Evolutionary conservation across 1,140 invertebrate genomes (phyloP).

Genomic region (Fopius arisanus): DNA sequence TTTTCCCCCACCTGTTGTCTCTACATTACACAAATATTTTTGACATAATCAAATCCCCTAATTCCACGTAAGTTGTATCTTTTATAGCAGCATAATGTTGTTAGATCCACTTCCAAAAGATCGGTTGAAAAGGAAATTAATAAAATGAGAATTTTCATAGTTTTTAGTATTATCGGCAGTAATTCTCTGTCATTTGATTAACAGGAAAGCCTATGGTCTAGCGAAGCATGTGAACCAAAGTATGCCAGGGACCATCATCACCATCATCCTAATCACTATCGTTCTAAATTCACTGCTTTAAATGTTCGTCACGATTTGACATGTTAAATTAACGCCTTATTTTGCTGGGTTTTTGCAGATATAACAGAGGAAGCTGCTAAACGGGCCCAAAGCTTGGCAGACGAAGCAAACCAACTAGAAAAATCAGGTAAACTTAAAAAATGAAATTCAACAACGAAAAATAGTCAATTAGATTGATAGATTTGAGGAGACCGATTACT

Average conservation of each 20-base stretch:
- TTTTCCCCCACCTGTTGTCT: constrained; percentile 43
- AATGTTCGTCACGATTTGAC: constrained; percentile 49
- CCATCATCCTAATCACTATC: constrained; percentile 63
- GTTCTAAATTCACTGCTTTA: constrained; percentile 60
- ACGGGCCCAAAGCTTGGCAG: constrained; percentile 54
- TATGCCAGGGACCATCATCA: constrained; percentile 64
- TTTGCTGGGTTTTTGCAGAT: constrained; percentile 56
- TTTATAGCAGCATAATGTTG: neutral
- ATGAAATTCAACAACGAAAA: neutral
- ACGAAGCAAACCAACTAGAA: constrained; percentile 41
- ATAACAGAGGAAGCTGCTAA: constrained; percentile 61
- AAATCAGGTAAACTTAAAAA: constrained; percentile 54
- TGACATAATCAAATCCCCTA: constrained; percentile 18
- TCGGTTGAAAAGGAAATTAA: constrained; percentile 14
- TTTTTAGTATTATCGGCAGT: constrained; percentile 46
- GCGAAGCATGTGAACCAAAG: constrained; percentile 62
- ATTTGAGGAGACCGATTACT: constrained; percentile 44
- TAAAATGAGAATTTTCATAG: constrained; percentile 1
- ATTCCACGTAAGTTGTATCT: neutral
- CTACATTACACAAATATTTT: constrained; percentile 38
- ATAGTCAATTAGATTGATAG: constrained; percentile 23
- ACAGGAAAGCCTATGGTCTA: constrained; percentile 61
- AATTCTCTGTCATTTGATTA: constrained; percentile 60
- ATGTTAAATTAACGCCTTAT: constrained; percentile 37
- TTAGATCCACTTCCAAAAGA: constrained; percentile 15